A percentile compares a stretch with the other conserved stretches of the same genome.
These are phyloP conservation scores for Rhizomys pruinosus DNA, from an alignment of 2,113 vertebrate genomes.

Conservation along the genomic window DNA sequence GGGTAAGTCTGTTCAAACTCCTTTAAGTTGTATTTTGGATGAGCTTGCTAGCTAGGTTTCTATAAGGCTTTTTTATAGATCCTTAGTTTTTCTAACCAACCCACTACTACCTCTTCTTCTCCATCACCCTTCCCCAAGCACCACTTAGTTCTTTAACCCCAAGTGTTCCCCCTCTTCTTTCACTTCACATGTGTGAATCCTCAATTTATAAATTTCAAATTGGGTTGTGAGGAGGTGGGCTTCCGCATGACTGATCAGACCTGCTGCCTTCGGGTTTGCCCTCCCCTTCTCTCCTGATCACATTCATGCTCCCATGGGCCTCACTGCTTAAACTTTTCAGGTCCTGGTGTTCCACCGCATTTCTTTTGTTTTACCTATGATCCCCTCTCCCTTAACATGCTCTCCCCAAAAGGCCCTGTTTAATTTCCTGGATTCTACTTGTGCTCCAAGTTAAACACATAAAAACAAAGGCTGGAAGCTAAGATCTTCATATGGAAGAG, in stretches of 20 bases:
- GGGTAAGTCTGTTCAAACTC: not conserved
- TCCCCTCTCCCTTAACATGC: not conserved
- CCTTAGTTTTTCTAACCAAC: not conserved
- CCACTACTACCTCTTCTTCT: not conserved
- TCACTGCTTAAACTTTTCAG: not conserved
- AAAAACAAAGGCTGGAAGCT: not conserved
- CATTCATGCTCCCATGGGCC: not conserved
- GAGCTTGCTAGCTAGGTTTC: not conserved
- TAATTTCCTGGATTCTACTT: not conserved
- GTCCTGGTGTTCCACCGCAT: not conserved
- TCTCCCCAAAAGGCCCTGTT: not conserved
- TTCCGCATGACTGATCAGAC: not conserved
- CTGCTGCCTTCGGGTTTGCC: not conserved
- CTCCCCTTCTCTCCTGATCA: not conserved
- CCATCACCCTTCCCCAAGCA: too few species aligned
- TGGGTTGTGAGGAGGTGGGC: too few species aligned
- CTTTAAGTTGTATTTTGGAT: not conserved
- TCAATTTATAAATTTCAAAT: too few species aligned
- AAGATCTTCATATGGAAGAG: not conserved
- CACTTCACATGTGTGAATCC: too few species aligned
- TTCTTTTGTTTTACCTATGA: too few species aligned
- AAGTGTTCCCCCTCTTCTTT: too few species aligned
- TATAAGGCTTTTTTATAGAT: not conserved
- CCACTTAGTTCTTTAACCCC: too few species aligned
- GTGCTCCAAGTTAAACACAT: not conserved